Evolutionary conservation across 2,888 invertebrate genomes (phyloP).

Genomic region (Brenthis daphne): DNA sequence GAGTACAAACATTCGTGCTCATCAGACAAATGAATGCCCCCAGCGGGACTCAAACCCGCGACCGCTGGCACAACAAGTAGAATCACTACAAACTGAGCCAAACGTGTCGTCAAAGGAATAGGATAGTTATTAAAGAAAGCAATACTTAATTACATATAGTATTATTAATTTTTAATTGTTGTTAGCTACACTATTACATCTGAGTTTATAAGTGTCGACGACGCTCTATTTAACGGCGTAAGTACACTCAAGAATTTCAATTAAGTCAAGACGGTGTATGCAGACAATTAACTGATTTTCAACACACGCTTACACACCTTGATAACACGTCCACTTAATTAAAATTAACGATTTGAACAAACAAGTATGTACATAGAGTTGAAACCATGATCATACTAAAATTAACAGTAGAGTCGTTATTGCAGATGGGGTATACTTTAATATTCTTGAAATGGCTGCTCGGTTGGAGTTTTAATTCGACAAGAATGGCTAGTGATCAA

Average conservation of each 20-base stretch:
- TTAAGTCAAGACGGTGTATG: constrained; percentile 42
- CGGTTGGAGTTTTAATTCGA: constrained; percentile 77
- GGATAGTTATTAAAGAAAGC: too few relatives aligned
- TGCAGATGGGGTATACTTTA: constrained; percentile 75
- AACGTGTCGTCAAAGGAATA: too few relatives aligned
- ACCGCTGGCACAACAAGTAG: too few relatives aligned
- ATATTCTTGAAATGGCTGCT: constrained; percentile 70
- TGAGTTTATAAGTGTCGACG: constrained; percentile 25
- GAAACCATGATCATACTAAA: constrained; percentile 72
- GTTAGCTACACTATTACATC: constrained; percentile 9
- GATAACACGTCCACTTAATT: constrained; percentile 61
- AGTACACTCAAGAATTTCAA: constrained; percentile 53
- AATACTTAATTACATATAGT: background rate
- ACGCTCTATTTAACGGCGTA: constrained; percentile 25
- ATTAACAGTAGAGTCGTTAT: constrained; percentile 67
- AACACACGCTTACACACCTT: constrained; percentile 45
- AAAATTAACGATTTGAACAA: constrained; percentile 62
- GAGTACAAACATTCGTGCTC: too few relatives aligned
- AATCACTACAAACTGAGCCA: too few relatives aligned
- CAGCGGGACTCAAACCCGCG: too few relatives aligned
- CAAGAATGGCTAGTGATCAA: constrained; percentile 75
- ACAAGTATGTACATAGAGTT: constrained; percentile 48
- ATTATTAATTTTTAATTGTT: background rate
- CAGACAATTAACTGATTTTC: constrained; percentile 45
- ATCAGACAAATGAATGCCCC: too few relatives aligned